Base-by-base conservation (phyloP, 2,113 vertebrate genomes). In the Orthochromis indermauri region DNA sequence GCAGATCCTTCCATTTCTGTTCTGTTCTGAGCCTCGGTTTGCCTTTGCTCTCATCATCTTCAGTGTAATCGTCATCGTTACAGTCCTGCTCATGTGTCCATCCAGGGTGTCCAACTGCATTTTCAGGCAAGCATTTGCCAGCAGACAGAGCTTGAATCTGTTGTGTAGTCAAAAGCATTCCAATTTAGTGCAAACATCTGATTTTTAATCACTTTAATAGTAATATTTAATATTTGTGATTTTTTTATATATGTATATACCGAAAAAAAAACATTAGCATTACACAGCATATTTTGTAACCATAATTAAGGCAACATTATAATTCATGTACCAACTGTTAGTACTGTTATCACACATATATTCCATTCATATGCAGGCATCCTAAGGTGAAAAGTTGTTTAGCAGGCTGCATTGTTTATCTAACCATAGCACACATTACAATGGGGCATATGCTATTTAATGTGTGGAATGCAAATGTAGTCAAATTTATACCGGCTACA, bases 401-500 rank as follows among this genome's bases (percentile, higher is more conserved):
- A 26, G 5, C 21, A 21, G 14, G 49, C 3, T 78, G 8, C 49
- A 14, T 31, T 82, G 26, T 81, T 35, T 66, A 42, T 78, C 42
- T 78, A 78, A 47, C 26, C 42, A 49, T 19, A 49, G 42, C 71
- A n/a, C 42, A 47, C 71, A 76, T 47, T 76, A 47, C 71, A 78
- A 49, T 78, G 13, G 21, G 21, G 9, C 49, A 9, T 17, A 49
- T 71, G 8, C 12, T 71, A 21, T 82, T 59, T 71, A 76, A 35
- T 68, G 40, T 26, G 26, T 57, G 21, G 40, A 59, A 79, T 71
- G 61, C 4, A 81, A 84, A 86, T 84, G 5, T 26, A 87, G 37
- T 26, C n/a, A 16, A 82, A 82, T 53, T 8, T 68, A 71, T 9
- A 71, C 21, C 3, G 5, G 17, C 3, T 59, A 83, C 35, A 8